Percentiles rank a stretch among this genome's conserved stretches.
These are phyloP conservation scores for Calidris pugnax DNA, from an alignment of 2,113 vertebrate genomes.

Conservation along the genomic window DNA sequence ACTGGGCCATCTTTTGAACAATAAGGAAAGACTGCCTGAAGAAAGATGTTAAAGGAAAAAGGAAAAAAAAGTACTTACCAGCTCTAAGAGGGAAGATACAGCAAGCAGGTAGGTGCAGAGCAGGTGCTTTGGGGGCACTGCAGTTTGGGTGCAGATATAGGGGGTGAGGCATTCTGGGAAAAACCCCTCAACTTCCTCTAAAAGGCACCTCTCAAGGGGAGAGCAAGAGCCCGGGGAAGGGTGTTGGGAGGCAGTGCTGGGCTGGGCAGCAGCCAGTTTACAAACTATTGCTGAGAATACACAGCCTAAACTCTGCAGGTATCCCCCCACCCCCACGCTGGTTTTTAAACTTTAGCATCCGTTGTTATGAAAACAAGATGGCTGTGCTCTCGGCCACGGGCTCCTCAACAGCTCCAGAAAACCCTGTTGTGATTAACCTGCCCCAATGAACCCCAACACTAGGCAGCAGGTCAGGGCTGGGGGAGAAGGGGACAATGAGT, in stretches of 20 bases:
- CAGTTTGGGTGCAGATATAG: not conserved
- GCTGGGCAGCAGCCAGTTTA: not conserved
- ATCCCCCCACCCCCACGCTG: not conserved
- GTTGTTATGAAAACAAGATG: not conserved
- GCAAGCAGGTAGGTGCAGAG: constrained; percentile 12
- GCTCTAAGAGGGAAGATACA: not conserved
- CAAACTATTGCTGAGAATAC: not conserved
- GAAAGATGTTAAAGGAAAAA: not conserved
- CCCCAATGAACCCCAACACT: not conserved
- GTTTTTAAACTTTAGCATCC: not conserved
- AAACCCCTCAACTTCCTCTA: not conserved
- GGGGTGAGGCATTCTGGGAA: not conserved
- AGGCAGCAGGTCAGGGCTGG: accelerated
- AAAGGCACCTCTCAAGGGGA: not conserved
- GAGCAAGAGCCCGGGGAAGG: not conserved
- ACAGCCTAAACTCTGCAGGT: not conserved
- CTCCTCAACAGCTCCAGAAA: not conserved
- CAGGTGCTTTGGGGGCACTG: not conserved
- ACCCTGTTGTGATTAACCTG: not conserved
- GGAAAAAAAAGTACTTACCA: constrained; percentile 24
- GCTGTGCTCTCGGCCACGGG: not conserved
- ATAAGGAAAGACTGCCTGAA: not conserved
- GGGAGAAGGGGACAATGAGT: not conserved
- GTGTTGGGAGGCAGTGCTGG: not conserved
- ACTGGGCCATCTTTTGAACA: not conserved